A percentile compares a stretch with the other conserved stretches of the same genome.
Evolutionary conservation across 2,888 invertebrate genomes (phyloP).

Genomic region (Camponotus fellah): DNA sequence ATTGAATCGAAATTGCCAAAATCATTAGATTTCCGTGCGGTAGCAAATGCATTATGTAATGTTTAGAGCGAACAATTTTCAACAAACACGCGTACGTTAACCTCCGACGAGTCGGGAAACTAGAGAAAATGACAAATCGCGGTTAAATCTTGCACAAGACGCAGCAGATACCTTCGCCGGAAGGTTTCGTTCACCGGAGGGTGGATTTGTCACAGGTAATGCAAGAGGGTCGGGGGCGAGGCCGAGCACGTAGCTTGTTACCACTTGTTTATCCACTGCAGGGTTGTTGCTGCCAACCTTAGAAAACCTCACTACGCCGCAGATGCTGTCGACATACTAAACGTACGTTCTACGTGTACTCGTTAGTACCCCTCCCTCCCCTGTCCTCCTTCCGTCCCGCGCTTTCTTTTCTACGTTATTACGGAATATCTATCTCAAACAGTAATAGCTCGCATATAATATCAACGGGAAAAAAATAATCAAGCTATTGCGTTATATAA

Average conservation of each 20-base stretch:
- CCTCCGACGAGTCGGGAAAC: neutral
- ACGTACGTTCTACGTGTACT: slow-evolving; percentile 77
- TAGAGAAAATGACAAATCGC: slow-evolving; percentile 53
- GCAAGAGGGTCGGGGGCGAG: slow-evolving; percentile 68
- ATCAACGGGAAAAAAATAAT: neutral
- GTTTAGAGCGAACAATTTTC: slow-evolving; percentile 29
- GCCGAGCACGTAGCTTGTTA: slow-evolving; percentile 82
- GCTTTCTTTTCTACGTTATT: slow-evolving; percentile 41
- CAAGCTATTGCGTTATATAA: neutral
- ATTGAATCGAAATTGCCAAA: neutral
- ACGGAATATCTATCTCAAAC: slow-evolving; percentile 4
- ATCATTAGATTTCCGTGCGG: neutral
- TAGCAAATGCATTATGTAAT: slow-evolving; percentile 2
- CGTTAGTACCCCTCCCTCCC: slow-evolving; percentile 69
- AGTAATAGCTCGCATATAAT: neutral
- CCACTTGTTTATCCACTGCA: slow-evolving; percentile 81
- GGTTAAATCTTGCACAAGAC: slow-evolving; percentile 46
- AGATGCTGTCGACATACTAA: slow-evolving; percentile 80
- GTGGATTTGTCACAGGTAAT: slow-evolving; percentile 71
- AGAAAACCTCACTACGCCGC: slow-evolving; percentile 70
- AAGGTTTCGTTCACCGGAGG: slow-evolving; percentile 57
- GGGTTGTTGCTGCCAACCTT: slow-evolving; percentile 74
- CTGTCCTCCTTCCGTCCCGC: slow-evolving; percentile 46
- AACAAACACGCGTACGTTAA: slow-evolving; percentile 12
- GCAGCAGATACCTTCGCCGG: neutral